A percentile compares a stretch with the other conserved stretches of the same genome.
These are phyloP conservation scores for Molorchus minor DNA, from an alignment of 2,888 invertebrate species.

Conservation along the genomic window DNA sequence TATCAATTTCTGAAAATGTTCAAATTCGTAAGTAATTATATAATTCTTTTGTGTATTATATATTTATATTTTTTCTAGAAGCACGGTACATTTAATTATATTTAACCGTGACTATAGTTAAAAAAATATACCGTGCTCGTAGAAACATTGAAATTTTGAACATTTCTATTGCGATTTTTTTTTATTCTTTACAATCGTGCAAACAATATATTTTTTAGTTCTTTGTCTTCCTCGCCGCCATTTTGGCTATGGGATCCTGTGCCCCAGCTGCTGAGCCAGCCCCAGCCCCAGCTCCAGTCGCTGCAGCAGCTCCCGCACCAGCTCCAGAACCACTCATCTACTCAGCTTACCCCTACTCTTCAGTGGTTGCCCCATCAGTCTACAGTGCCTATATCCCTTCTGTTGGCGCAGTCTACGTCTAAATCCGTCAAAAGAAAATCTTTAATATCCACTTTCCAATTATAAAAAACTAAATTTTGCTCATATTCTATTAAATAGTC, in stretches of 20 bases:
- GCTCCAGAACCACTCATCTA: conserved; percentile 10
- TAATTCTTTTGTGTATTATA: neutral
- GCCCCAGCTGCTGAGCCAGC: neutral
- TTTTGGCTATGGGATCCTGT: neutral
- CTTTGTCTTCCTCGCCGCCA: neutral
- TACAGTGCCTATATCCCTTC: neutral
- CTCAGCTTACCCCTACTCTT: conserved; percentile 6
- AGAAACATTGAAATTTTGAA: too few relatives aligned
- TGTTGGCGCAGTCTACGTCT: neutral
- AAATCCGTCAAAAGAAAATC: neutral
- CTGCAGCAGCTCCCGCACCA: conserved; percentile 6
- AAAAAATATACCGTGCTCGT: too few relatives aligned
- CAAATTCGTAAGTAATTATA: neutral
- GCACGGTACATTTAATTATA: neutral
- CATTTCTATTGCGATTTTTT: neutral
- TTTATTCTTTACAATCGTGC: neutral
- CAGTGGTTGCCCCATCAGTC: conserved; percentile 1
- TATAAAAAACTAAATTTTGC: too few relatives aligned
- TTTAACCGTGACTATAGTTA: too few relatives aligned
- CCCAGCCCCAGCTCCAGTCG: neutral
- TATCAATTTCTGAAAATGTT: neutral
- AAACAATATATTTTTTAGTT: neutral
- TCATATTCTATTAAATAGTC: too few relatives aligned
- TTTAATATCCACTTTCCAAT: neutral
- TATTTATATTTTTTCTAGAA: neutral